Evolutionary conservation across 2,888 invertebrate genomes (phyloP), one percentile per base, ranked within the genome.

Genomic region (Protula sp.): DNA sequence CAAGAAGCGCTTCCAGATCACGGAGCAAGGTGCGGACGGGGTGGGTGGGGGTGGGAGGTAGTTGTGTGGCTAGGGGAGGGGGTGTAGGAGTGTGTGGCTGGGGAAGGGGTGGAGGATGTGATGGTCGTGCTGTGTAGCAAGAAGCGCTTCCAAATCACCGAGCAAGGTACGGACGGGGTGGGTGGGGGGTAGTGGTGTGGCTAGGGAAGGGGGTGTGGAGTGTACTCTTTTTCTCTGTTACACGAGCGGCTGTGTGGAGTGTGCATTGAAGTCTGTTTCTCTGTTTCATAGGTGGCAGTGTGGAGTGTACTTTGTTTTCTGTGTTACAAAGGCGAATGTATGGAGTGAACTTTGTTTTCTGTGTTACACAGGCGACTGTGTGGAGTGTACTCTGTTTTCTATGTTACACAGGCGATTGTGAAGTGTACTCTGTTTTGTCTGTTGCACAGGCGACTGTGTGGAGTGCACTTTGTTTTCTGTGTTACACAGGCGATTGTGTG

Each of bases 91-190:
- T n/a, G n/a, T n/a, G n/a, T n/a, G n/a, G n/a, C n/a, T n/a, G n/a
- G n/a, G n/a, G n/a, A n/a, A n/a, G n/a, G n/a, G n/a, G n/a, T n/a
- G n/a, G n/a, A n/a, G n/a, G n/a, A n/a, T n/a, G n/a, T n/a, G n/a
- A n/a, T n/a, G n/a, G 93, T 97, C 28, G 94, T 99, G 2, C 83
- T 98, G 65, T 94, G 94, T 91, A 93, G 97, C 75, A 91, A 91
- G 81, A 95, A 98, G 79, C 87, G 88, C 68, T 99, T 98, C 79
- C 98, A 99, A 82, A 97, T 99, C 77, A 99, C 95, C 1, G 89
- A 94, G 75, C 99, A 98, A 85, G 95, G 93, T 90, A n/a, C 4
- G 57, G 47, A 3, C 5, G 14, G n/a, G n/a, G n/a, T n/a, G n/a
- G n/a, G n/a, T n/a, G n/a, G n/a, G n/a, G n/a, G n/a, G n/a, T n/a